Percentiles rank a stretch among this genome's conserved stretches.
phyloP scores from a whole-genome alignment of 2,888 invertebrate genomes.

The Dugesia japonica region DNA sequence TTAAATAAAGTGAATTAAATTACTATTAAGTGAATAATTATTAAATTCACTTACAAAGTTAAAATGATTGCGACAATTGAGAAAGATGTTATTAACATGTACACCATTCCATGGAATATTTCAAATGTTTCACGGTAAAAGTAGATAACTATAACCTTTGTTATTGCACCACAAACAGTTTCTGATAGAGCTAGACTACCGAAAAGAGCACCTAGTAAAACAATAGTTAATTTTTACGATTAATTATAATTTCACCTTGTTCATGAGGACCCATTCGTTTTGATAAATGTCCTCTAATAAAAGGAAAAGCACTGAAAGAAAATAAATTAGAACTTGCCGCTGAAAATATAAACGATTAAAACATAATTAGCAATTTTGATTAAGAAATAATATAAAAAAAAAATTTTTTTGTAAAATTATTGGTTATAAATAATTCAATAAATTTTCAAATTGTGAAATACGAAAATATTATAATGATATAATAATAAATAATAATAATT shows the following conservation, averaged over 20 bases:
- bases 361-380: too few relatives aligned
- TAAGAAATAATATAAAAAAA: too few relatives aligned
- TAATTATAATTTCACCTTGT: not conserved
- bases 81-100: not conserved
- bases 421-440: too few relatives aligned
- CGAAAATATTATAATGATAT: too few relatives aligned
- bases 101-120: not conserved
- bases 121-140: not conserved
- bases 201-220: not conserved
- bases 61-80: not conserved
- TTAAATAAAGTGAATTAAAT: too few relatives aligned
- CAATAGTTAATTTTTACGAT: not conserved
- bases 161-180: not conserved
- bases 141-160: not conserved
- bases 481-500: too few relatives aligned
- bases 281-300: not conserved
- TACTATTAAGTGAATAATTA: too few relatives aligned
- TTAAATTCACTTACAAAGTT: not conserved
- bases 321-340: not conserved
- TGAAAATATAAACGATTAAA: too few relatives aligned
- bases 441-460: too few relatives aligned
- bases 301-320: not conserved
- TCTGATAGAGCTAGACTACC: conserved; percentile 1
- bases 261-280: not conserved
- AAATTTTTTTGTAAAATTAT: too few relatives aligned